Percentiles rank a stretch among this genome's conserved stretches.
phyloP scores from a whole-genome alignment of 1,140 invertebrate species.

The Drosophila lowei region DNA sequence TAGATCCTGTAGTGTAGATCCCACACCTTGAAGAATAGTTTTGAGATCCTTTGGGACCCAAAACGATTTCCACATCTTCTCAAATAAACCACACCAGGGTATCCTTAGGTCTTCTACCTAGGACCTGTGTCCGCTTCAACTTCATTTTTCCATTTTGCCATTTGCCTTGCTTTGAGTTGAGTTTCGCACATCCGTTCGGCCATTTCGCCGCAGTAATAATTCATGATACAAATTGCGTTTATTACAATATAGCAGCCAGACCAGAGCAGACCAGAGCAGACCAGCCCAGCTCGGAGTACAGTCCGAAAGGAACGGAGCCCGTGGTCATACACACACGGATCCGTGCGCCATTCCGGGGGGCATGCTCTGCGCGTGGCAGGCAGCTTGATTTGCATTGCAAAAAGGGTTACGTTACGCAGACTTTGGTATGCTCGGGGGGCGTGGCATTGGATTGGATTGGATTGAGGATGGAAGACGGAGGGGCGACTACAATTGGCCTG shows the following conservation, averaged over 20 bases:
- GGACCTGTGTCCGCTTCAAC: background rate
- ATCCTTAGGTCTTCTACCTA: background rate
- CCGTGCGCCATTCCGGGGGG: background rate
- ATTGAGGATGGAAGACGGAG: background rate
- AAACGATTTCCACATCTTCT: no score
- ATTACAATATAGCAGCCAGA: conserved; percentile 68
- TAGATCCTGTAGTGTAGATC: no score
- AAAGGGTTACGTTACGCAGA: conserved; percentile 31
- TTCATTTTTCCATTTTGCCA: conserved; percentile 26
- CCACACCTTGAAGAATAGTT: no score
- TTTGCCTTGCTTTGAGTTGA: conserved; percentile 37
- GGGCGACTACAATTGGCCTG: conserved; percentile 38
- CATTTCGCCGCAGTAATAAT: conserved; percentile 73
- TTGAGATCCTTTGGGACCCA: no score
- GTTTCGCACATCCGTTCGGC: conserved; percentile 59
- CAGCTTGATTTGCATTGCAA: conserved; percentile 69
- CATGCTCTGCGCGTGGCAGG: conserved; percentile 25
- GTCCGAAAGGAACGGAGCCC: conserved; percentile 19
- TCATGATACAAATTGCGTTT: conserved; percentile 80
- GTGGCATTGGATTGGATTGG: conserved; percentile 9
- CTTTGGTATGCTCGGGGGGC: conserved; percentile 5
- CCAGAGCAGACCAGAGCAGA: conserved; percentile 7
- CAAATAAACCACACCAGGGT: conserved; percentile 1
- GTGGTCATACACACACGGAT: background rate
- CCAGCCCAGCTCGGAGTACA: conserved; percentile 32